A percentile compares a stretch with the other conserved stretches of the same genome.
phyloP scores from a whole-genome alignment of 1,140 invertebrate genomes.

The Trichonephila clavata region DNA sequence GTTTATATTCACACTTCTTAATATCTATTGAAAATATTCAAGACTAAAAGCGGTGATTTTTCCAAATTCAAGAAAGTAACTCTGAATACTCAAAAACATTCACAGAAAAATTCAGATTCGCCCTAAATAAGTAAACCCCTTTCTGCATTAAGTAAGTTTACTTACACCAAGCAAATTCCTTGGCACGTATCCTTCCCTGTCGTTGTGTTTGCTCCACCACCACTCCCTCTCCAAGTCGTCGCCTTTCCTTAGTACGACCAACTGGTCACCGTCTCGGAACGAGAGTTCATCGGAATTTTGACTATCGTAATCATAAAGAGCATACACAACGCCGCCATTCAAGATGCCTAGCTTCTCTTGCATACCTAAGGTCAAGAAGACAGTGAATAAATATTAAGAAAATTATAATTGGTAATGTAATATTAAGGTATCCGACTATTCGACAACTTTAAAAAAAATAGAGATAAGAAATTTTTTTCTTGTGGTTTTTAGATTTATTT shows the following conservation, averaged over 20 bases:
- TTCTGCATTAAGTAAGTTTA: slow-evolving; percentile 73
- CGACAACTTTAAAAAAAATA: too few species aligned
- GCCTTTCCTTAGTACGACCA: slow-evolving; percentile 94
- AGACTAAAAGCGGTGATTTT: too few species aligned
- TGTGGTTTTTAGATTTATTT: too few species aligned
- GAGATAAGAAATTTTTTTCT: too few species aligned
- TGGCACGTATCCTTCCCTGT: slow-evolving; percentile 91
- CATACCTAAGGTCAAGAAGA: slow-evolving; percentile 87
- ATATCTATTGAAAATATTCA: too few species aligned
- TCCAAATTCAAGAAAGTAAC: too few species aligned
- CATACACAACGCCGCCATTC: slow-evolving; percentile 95
- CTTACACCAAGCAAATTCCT: slow-evolving; percentile 96
- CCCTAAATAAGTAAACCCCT: too few species aligned
- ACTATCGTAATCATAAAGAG: slow-evolving; percentile 96
- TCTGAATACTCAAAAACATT: too few species aligned
- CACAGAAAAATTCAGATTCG: too few species aligned
- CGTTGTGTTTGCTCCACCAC: slow-evolving; percentile 92
- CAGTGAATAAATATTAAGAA: not conserved
- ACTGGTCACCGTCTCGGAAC: slow-evolving; percentile 91
- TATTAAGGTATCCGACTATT: too few species aligned
- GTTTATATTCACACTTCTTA: too few species aligned
- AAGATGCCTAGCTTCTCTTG: slow-evolving; percentile 98
- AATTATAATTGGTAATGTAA: too few species aligned
- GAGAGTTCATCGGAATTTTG: slow-evolving; percentile 95
- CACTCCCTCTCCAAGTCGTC: slow-evolving; percentile 97